Evolutionary conservation across 2,888 invertebrate species (phyloP), one percentile per base, ranked within the genome.

Genomic region (Callyntrura sp.): DNA sequence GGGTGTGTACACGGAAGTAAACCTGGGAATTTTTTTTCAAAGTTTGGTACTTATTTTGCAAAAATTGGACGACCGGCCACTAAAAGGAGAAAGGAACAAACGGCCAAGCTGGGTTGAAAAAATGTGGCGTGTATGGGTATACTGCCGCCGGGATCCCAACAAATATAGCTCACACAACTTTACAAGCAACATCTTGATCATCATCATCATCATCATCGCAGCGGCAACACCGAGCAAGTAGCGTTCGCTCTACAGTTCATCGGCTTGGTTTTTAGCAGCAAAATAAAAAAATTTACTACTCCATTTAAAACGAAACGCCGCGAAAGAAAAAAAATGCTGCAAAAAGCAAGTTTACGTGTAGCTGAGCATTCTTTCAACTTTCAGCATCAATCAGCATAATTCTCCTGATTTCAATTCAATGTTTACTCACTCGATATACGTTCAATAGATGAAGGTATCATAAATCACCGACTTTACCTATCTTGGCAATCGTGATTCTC

Each of bases 181-280:
- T 14, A 51, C 51, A 14, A 51, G 51, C 51, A 35, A 35, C 51
- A 48, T 78, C 51, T 23, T 48, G 25, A 25, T 51, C 55, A 78
- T 51, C 51, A 51, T 51, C 51, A 14, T 51, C 51, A 14, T 62
- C 62, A 5, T 62, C 62, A 62, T 0, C 1, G 6, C 14, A n/a
- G 17, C 62, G 2, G 12, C n/a, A 57, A 1, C 43, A 35, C n/a
- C 68, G 1, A 6, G 3, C 2, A 35, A 35, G 35, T 35, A 35
- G 35, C 17, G 12, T 68, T 65, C 12, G n/a, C 23, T 76, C 57
- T 60, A 79, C 79, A 79, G 79, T 79, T 79, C 79, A 79, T 79
- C 79, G 79, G 79, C 79, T 79, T 79, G 48, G 48, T 25, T 23
- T 48, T 51, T 70, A 35, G 14, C 70, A 68, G n/a, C 68, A 68